Evolutionary conservation across 2,888 invertebrate genomes (phyloP).

Genomic region (Eupithecia pulchellata): DNA sequence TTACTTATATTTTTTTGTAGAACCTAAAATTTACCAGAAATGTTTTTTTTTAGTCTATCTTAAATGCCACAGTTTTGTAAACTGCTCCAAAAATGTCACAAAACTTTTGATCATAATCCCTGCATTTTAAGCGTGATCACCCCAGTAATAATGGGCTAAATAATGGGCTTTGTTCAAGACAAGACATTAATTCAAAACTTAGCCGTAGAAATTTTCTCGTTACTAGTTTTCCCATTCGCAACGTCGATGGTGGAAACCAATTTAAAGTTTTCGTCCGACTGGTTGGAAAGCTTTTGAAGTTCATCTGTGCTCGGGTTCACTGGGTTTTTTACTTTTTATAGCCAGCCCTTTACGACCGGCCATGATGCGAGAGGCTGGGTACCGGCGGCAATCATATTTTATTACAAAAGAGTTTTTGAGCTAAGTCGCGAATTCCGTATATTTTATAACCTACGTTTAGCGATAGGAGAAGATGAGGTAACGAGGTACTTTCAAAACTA

Average conservation of each 20-base stretch:
- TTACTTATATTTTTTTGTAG: background rate
- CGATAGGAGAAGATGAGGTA: slow-evolving; percentile 32
- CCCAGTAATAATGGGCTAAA: slow-evolving; percentile 19
- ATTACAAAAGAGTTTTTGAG: slow-evolving; percentile 47
- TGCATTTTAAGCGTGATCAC: slow-evolving; percentile 19
- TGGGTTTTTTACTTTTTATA: slow-evolving; percentile 38
- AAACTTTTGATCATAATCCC: background rate
- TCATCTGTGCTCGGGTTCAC: slow-evolving; percentile 57
- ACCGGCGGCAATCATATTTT: slow-evolving; percentile 59
- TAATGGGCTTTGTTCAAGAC: slow-evolving; percentile 36
- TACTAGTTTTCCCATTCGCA: slow-evolving; percentile 72
- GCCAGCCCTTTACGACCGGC: slow-evolving; percentile 67
- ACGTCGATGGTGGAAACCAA: slow-evolving; percentile 72
- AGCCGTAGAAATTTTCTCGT: slow-evolving; percentile 60
- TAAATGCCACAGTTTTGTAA: background rate
- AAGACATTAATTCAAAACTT: slow-evolving; percentile 55
- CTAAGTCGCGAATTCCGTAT: slow-evolving; percentile 47
- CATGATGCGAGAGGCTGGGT: slow-evolving; percentile 66
- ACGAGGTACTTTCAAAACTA: slow-evolving; percentile 26
- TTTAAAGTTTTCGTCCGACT: slow-evolving; percentile 80
- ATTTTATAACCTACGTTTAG: slow-evolving; percentile 45
- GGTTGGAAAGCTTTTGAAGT: slow-evolving; percentile 79
- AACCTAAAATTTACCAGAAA: background rate
- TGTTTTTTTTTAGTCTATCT: background rate
- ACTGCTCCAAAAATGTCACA: background rate